Percentiles rank a stretch among this genome's conserved stretches.
Conservation (phyloP, 1,140 invertebrate species). For the Tigriopus japonicus region DNA sequence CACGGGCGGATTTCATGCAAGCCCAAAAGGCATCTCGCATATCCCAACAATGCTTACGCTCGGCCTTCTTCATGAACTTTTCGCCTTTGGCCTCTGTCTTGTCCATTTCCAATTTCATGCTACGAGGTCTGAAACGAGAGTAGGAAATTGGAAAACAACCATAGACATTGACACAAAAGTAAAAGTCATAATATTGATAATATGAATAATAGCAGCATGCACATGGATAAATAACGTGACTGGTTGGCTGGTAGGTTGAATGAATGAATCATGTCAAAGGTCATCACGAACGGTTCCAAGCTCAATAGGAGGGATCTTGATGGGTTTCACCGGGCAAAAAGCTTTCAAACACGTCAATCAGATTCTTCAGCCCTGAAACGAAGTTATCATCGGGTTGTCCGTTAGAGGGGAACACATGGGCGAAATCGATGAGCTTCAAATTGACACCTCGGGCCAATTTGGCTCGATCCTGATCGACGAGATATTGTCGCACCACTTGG, state of each 20-base stretch:
- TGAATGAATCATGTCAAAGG: too few relatives aligned
- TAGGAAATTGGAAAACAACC: background rate
- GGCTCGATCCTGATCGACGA: background rate
- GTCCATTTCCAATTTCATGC: too few relatives aligned
- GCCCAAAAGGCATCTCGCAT: background rate
- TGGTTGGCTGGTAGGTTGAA: background rate
- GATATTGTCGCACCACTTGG: background rate
- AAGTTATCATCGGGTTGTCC: slow-evolving; percentile 10
- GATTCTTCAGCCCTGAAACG: slow-evolving; percentile 1
- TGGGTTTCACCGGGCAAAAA: background rate
- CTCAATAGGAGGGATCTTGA: too few relatives aligned
- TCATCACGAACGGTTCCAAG: too few relatives aligned
- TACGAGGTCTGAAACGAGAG: too few relatives aligned
- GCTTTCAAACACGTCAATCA: slow-evolving; percentile 1
- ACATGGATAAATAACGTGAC: too few relatives aligned
- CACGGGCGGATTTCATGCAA: background rate
- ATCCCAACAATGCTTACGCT: background rate
- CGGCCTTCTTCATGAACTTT: slow-evolving; percentile 9
- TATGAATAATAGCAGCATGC: background rate
- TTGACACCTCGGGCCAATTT: background rate
- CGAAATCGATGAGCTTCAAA: slow-evolving; percentile 11
- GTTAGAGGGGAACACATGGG: slow-evolving; percentile 2
- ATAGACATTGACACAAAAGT: background rate
- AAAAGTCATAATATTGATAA: background rate
- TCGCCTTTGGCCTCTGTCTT: background rate